A percentile compares a stretch with the other conserved stretches of the same genome.
phyloP scores from a whole-genome alignment of 2,888 invertebrate genomes.

The Ophion obscuratus region DNA sequence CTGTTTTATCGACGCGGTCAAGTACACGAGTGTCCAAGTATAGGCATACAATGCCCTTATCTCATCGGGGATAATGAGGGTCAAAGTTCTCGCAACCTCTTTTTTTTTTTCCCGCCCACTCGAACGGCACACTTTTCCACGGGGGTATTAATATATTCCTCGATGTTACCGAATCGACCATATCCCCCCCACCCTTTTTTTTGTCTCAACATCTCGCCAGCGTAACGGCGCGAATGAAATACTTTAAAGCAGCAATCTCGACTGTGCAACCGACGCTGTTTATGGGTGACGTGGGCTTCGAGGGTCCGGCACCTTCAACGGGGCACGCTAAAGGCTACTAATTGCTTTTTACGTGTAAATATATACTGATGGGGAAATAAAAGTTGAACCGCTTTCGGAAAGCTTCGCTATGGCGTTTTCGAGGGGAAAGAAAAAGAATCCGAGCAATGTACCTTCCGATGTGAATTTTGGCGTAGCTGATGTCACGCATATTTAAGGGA shows the following conservation, averaged over 20 bases:
- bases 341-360: too few species aligned
- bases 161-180: conserved; percentile 1
- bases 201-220: conserved; percentile 5
- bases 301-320: too few species aligned
- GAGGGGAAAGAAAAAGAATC: too few species aligned
- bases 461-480: neutral
- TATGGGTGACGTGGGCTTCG: too few species aligned
- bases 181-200: neutral
- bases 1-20: conserved; percentile 66
- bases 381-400: too few species aligned
- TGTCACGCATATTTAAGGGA: neutral
- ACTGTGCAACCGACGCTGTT: too few species aligned
- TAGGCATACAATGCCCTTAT: conserved; percentile 48
- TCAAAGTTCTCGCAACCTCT: conserved; percentile 40
- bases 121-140: conserved; percentile 3
- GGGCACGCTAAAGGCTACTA: too few species aligned
- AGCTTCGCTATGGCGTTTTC: too few species aligned
- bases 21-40: conserved; percentile 52
- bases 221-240: conserved; percentile 4
- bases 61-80: conserved; percentile 32
- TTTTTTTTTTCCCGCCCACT: neutral
- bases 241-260: too few species aligned
- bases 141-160: conserved; percentile 25
- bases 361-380: too few species aligned
- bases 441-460: neutral